A percentile compares a stretch with the other conserved stretches of the same genome.
These are phyloP conservation scores for Heliconius nattereri DNA, from an alignment of 1,140 invertebrate genomes.

Conservation along the genomic window DNA sequence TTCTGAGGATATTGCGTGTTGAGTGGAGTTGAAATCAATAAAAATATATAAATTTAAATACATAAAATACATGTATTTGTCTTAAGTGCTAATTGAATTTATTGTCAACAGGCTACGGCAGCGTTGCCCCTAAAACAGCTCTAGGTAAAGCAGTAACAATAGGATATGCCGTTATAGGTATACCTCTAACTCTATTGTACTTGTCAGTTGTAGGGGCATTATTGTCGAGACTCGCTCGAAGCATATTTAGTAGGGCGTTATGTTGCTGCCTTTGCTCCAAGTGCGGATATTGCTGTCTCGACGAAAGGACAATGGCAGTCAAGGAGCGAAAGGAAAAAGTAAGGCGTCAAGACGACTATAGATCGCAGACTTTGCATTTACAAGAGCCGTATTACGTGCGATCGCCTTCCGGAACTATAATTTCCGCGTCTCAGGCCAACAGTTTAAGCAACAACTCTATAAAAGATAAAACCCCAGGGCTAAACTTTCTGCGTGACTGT, in stretches of 20 bases:
- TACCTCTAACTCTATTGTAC: slow-evolving; percentile 94
- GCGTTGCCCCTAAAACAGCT: slow-evolving; percentile 90
- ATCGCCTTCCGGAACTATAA: slow-evolving; percentile 83
- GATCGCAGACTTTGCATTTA: slow-evolving; percentile 85
- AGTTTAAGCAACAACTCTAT: slow-evolving; percentile 81
- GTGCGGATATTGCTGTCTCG: slow-evolving; percentile 92
- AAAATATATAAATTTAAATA: no score
- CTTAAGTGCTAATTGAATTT: background rate
- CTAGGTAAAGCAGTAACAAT: slow-evolving; percentile 93
- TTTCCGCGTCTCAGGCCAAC: slow-evolving; percentile 79
- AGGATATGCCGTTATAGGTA: slow-evolving; percentile 93
- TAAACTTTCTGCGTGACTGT: slow-evolving; percentile 80
- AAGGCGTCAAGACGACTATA: slow-evolving; percentile 88
- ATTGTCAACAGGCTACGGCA: slow-evolving; percentile 90
- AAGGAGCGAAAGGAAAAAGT: slow-evolving; percentile 89
- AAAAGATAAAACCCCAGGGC: slow-evolving; percentile 79
- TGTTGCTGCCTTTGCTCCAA: slow-evolving; percentile 92
- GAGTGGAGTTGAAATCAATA: no score
- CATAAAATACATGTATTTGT: no score
- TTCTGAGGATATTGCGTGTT: no score
- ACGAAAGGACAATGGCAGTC: slow-evolving; percentile 89
- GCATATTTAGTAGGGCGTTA: slow-evolving; percentile 90
- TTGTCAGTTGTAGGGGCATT: slow-evolving; percentile 91
- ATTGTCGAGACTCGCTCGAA: slow-evolving; percentile 91
- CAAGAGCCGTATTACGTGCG: slow-evolving; percentile 91